Evolutionary conservation across 2,113 vertebrate genomes (phyloP).

Genomic region (Phoenicopterus ruber): DNA sequence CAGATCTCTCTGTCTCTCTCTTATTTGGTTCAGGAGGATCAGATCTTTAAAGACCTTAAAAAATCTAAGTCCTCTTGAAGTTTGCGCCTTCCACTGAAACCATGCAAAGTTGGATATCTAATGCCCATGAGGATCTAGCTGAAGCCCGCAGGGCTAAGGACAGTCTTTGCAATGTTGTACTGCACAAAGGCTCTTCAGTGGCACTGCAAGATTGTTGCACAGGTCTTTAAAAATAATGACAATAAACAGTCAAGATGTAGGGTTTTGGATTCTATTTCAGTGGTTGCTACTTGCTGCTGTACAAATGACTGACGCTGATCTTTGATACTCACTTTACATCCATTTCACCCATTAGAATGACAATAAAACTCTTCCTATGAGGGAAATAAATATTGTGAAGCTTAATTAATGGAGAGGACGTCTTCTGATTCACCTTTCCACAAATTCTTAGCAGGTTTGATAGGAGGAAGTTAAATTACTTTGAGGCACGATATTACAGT

Average conservation of each 20-base stretch:
- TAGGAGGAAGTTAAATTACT: not conserved
- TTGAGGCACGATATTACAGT: not conserved
- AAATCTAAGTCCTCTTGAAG: not conserved
- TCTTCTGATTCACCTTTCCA: not conserved
- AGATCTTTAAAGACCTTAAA: not conserved
- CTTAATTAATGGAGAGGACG: not conserved
- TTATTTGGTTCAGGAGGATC: not conserved
- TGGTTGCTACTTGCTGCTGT: not conserved
- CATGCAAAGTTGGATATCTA: fast-evolving
- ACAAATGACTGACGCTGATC: not conserved
- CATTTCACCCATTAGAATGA: not conserved
- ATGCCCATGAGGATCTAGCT: not conserved
- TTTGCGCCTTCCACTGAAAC: not conserved
- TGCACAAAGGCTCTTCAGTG: not conserved
- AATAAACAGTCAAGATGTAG: not conserved
- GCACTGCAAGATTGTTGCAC: not conserved
- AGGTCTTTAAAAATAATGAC: not conserved
- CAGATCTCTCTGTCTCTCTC: not conserved
- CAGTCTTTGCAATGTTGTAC: not conserved
- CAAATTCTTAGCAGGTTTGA: not conserved
- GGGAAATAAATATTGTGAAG: not conserved
- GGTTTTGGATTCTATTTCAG: not conserved
- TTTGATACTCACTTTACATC: not conserved
- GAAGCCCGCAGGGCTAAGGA: not conserved
- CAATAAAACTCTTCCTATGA: not conserved